Evolutionary conservation across 2,888 invertebrate genomes (phyloP).

Genomic region (Abrostola tripartita): DNA sequence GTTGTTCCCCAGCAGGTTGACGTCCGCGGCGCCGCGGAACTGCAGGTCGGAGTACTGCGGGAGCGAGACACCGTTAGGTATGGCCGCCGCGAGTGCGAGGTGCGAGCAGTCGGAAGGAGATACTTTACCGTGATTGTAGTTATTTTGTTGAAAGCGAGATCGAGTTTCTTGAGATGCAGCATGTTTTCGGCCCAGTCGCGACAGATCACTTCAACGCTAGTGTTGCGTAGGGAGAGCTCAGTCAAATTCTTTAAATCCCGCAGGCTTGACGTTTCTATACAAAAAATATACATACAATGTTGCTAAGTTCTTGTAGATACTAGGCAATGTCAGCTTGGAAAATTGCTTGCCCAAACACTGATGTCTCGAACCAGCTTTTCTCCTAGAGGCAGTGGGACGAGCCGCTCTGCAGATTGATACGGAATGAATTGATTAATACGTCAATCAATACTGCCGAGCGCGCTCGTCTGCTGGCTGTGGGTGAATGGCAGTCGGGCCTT

Average conservation of each 20-base stretch:
- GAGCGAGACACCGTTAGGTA: neutral
- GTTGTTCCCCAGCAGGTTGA: conserved; percentile 22
- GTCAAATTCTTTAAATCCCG: conserved; percentile 12
- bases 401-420: too few species aligned
- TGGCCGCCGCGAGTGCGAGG: neutral
- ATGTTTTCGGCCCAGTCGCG: conserved; percentile 41
- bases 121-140: conserved; percentile 30
- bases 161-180: conserved; percentile 24
- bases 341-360: too few species aligned
- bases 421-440: too few species aligned
- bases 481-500: too few species aligned
- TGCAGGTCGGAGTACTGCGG: conserved; percentile 41
- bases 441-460: too few species aligned
- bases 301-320: too few species aligned
- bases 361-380: too few species aligned
- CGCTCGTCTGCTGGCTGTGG: too few species aligned
- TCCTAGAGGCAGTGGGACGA: too few species aligned
- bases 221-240: conserved; percentile 20
- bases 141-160: conserved; percentile 36
- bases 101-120: neutral
- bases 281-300: neutral
- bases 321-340: too few species aligned
- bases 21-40: conserved; percentile 10
- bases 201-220: conserved; percentile 32
- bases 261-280: conserved; percentile 38